Conservation (phyloP, 2,888 invertebrate species). For the Chorisops tibialis region DNA sequence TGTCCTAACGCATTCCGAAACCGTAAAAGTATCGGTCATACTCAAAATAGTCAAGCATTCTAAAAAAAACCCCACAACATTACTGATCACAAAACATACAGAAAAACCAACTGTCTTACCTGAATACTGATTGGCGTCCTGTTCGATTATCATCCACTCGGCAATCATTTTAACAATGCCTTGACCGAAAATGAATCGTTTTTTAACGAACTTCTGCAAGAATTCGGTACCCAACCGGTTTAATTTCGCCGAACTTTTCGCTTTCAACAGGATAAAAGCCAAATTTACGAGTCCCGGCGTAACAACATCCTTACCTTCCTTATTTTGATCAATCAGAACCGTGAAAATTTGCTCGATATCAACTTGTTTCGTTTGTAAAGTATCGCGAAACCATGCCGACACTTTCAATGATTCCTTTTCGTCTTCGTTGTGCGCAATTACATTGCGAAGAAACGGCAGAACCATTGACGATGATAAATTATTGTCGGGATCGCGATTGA, state of each 20-base stretch:
- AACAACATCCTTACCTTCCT: constrained; percentile 48
- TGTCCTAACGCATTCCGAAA: constrained; percentile 47
- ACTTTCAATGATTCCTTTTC: constrained; percentile 50
- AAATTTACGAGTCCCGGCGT: constrained; percentile 56
- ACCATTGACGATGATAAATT: constrained; percentile 43
- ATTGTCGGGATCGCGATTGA: constrained; percentile 49
- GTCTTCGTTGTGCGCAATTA: constrained; percentile 50
- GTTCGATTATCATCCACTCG: constrained; percentile 57
- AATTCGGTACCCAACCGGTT: constrained; percentile 56
- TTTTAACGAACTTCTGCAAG: constrained; percentile 58
- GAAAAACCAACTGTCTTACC: constrained; percentile 54
- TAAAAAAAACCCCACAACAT: constrained; percentile 29
- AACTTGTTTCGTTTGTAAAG: constrained; percentile 42
- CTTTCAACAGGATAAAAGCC: constrained; percentile 53
- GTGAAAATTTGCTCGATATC: constrained; percentile 45
- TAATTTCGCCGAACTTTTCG: constrained; percentile 47
- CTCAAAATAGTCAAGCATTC: constrained; percentile 48
- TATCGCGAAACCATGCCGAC: constrained; percentile 58
- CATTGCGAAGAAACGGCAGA: constrained; percentile 45
- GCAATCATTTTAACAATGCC: constrained; percentile 57
- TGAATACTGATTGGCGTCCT: constrained; percentile 58
- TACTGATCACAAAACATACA: too few species aligned
- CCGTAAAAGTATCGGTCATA: constrained; percentile 48
- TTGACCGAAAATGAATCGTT: constrained; percentile 56
- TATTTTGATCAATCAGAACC: constrained; percentile 49